These are phyloP conservation scores for Indicator maculatus DNA, from an alignment of 2,113 vertebrate species.

Conservation along the genomic window DNA sequence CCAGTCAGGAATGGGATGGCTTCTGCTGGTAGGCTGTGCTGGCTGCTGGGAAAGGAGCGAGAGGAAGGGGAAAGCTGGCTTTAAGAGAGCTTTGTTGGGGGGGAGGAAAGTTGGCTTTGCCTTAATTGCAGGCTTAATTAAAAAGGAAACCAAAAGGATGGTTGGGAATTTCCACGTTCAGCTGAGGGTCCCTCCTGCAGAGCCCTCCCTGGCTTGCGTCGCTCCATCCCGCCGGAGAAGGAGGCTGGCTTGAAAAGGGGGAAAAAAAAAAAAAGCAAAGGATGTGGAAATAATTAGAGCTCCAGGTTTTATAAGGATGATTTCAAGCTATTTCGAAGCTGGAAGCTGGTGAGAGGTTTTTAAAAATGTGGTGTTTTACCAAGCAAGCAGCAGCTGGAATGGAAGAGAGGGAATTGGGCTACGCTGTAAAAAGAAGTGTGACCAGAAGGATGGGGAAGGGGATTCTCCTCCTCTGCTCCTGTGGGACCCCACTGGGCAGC, in stretches of 20 bases:
- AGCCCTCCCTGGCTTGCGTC: rapidly evolving
- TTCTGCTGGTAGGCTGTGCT: neutral
- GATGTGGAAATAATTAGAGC: neutral
- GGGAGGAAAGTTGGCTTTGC: neutral
- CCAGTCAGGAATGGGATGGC: rapidly evolving
- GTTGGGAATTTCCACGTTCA: too few relatives aligned
- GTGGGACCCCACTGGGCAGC: too few relatives aligned
- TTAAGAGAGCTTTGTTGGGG: neutral
- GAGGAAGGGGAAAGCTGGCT: neutral
- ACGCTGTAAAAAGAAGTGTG: neutral
- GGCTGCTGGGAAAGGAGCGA: neutral
- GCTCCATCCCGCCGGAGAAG: neutral
- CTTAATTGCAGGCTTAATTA: neutral
- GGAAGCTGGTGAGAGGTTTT: neutral
- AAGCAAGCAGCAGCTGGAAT: neutral
- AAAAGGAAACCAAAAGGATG: neutral
- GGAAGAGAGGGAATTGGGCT: neutral
- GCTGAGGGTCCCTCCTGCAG: neutral
- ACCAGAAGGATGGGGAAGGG: too few relatives aligned
- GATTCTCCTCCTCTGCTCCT: too few relatives aligned
- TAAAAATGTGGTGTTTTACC: too few relatives aligned
- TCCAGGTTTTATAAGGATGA: neutral
- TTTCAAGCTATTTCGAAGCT: neutral
- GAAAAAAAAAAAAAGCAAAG: neutral
- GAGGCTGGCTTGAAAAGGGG: neutral